Evolutionary conservation across 2,797 vertebrate genomes (phyloP), one percentile per base, ranked within the genome.

Genomic region (Botia kubotai): DNA sequence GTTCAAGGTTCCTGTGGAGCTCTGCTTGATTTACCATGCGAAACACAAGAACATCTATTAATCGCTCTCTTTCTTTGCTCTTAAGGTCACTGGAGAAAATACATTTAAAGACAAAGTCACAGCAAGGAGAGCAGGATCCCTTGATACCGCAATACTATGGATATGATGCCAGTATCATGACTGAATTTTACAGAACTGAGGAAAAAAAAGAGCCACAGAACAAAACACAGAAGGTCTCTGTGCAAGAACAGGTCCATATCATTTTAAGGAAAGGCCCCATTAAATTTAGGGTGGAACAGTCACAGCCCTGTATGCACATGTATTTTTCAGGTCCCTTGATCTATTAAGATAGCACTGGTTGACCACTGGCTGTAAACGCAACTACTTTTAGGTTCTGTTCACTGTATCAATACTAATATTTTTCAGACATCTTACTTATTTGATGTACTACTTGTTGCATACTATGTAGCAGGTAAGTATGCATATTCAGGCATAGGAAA

Each of bases 81-180:
- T 26, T 21, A 77, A 2, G 66, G 39, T 33, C 66, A 60, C 17
- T 8, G 36, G 21, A 77, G 53, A 77, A 69, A 58, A 33, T 68
- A 68, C 36, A 43, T 71, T 78, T 70, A 23, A 29, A 69, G 36
- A 60, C 75, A 62, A 63, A 52, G 67, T 71, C 67, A 79, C 23
- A 71, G 17, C 55, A 71, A 71, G 76, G 55, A 79, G 7, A 62
- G 8, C 23, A 71, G 14, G 70, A 62, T 79, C 67, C 76, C 76
- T 52, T 23, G 43, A 62, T 36, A 71, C 67, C 12, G 0, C 33
- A 62, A 21, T 11, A 62, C n/a, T 6, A 46, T 50, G 67, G 68
- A 71, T 52, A 60, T 52, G 33, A 50, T 17, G 7, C 1, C 67
- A 52, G 43, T 79, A 62, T 71, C 63, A 23, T 71, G 53, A 71